Evolutionary conservation across 2,888 invertebrate species (phyloP), one percentile per base, ranked within the genome.

Genomic region (Oxystoma pomonae): DNA sequence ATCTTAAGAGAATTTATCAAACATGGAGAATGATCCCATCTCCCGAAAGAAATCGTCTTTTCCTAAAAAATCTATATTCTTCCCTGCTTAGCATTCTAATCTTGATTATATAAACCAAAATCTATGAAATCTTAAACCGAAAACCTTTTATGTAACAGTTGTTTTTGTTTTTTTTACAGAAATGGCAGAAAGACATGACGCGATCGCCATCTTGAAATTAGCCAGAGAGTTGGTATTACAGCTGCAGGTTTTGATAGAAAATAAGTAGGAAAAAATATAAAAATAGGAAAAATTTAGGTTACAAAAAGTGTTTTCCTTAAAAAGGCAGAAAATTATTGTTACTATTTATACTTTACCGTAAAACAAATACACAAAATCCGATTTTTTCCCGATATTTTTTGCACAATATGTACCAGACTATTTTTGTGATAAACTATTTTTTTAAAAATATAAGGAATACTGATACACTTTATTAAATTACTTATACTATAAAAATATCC

Each of bases 101-200:
- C n/a, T n/a, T n/a, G n/a, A n/a, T n/a, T n/a, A n/a, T n/a, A n/a
- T n/a, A n/a, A n/a, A n/a, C n/a, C n/a, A n/a, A n/a, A n/a, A n/a
- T n/a, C n/a, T n/a, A n/a, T n/a, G n/a, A n/a, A n/a, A n/a, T n/a
- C n/a, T n/a, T n/a, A n/a, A n/a, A n/a, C n/a, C n/a, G n/a, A n/a
- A n/a, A n/a, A n/a, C n/a, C n/a, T n/a, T n/a, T n/a, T n/a, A n/a
- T n/a, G n/a, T n/a, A 35, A 35, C 35, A 35, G 35, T 35, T 35
- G 35, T 35, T 35, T 35, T 35, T 35, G 3, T 19, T 66, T 55
- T 64, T 67, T 65, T 85, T 85, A 65, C 83, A 96, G 97, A 97
- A 88, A 97, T 97, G 96, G 97, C 97, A 0, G 97, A 98, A 78
- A 85, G 93, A 67, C 97, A 98, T 80, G 91, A 96, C 77, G 92